Evolutionary conservation across 2,797 vertebrate species (phyloP).

Genomic region (Platyrinchus mystaceus): DNA sequence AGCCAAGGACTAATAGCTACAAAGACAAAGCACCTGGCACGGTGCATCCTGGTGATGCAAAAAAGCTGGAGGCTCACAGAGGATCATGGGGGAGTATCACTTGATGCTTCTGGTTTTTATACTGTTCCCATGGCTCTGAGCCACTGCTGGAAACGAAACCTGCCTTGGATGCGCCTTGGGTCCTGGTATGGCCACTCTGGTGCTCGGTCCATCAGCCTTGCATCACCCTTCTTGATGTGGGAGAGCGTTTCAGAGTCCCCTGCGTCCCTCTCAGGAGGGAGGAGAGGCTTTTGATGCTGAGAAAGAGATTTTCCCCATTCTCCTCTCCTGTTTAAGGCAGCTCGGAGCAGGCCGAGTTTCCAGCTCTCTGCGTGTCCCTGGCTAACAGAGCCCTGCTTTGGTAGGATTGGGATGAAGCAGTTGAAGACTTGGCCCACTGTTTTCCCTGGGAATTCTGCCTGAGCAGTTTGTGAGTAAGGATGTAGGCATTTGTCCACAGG

Average conservation of each 20-base stretch:
- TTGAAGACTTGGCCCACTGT: neutral
- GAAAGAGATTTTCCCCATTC: neutral
- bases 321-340: neutral
- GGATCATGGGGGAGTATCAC: neutral
- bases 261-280: neutral
- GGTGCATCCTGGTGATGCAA: neutral
- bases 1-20: slow-evolving; percentile 14
- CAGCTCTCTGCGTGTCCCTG: neutral
- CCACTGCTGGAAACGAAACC: neutral
- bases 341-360: neutral
- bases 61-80: slow-evolving; percentile 2
- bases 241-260: neutral
- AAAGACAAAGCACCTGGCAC: slow-evolving; percentile 14
- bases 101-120: neutral
- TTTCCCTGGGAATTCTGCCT: slow-evolving; percentile 33
- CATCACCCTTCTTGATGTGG: neutral
- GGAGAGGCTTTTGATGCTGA: neutral
- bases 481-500: slow-evolving; percentile 34
- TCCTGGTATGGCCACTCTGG: neutral
- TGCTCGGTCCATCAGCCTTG: neutral
- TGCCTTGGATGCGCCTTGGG: neutral
- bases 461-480: slow-evolving; percentile 29
- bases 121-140: neutral
- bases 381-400: neutral
- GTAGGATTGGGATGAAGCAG: neutral